phyloP scores from a whole-genome alignment of 2,797 vertebrate species.

The Otus scops region DNA sequence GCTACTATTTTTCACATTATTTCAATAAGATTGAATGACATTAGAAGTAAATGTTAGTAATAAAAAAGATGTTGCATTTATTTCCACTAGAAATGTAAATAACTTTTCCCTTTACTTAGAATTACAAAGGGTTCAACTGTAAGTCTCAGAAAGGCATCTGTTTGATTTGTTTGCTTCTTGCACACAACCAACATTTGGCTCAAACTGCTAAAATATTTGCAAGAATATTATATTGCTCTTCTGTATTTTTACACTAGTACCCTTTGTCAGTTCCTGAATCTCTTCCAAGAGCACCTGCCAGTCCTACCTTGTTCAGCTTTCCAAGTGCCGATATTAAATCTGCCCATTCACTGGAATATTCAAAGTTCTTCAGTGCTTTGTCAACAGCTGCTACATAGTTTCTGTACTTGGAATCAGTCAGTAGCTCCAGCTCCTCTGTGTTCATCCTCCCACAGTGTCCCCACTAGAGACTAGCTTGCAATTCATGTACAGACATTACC shows the following conservation, averaged over 20 bases:
- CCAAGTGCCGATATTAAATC: conserved; percentile 98
- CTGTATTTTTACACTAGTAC: not conserved
- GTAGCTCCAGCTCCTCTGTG: conserved; percentile 96
- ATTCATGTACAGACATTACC: conserved; percentile 85
- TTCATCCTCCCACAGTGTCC: conserved; percentile 92
- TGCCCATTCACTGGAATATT: conserved; percentile 99
- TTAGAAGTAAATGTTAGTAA: not conserved
- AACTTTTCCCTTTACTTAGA: not conserved
- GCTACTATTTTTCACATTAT: not conserved
- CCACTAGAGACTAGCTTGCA: conserved; percentile 80
- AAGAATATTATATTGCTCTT: not conserved
- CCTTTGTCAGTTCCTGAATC: not conserved
- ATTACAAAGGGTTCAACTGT: not conserved
- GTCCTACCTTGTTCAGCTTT: conserved; percentile 95
- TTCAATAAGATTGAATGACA: not conserved
- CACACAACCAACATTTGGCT: not conserved
- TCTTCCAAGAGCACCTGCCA: not conserved
- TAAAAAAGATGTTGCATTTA: not conserved
- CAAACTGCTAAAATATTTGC: not conserved
- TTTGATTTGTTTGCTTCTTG: not conserved
- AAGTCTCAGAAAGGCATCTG: not conserved
- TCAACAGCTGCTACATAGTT: conserved; percentile 98
- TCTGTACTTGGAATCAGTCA: conserved; percentile 97
- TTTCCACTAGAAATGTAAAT: not conserved
- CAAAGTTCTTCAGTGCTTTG: conserved; percentile 98